Base-by-base conservation (phyloP, 2,797 vertebrate genomes). In the Sebastes oblongus region DNA sequence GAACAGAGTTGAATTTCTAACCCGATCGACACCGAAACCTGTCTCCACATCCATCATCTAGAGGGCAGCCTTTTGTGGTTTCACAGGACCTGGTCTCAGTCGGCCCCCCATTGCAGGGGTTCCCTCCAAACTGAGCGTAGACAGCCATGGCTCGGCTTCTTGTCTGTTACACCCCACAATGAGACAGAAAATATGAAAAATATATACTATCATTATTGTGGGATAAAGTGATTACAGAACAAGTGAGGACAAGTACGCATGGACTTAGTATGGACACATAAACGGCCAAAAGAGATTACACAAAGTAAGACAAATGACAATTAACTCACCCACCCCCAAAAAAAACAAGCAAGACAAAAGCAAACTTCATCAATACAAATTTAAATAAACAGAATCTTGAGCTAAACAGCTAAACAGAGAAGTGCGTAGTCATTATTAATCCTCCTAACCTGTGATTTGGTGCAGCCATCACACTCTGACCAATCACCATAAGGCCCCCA, bases 21-120 rank as follows among this genome's bases (percentile, higher is more conserved):
- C 98, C 98, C 90, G 98, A 98, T 72, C 84, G 92, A 89, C 98
- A 99, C 39, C 96, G 95, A 90, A 99, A 99, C 27, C 97, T 93
- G 66, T 96, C 90, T 83, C 96, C 96, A 82, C 98, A 99, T 42
- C 98, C 98, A 0, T 96, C 94, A 34, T 96, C 94, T 29, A 95
- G 85, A 5, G 97, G 97, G 71, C 98, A 99, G 30, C 94, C 96
- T 86, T 88, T 89, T 3, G 92, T 94, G 1, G 97, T 95, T 10
- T 91, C 85, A 83, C 98, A 99, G 0, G 89, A 0, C 30, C 93
- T 95, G 34, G 84, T 96, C 91, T 98, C 89, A 55, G 89, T 91
- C 7, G 88, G 56, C 18, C 54, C 82, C 18, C 97, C 98, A 2
- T 27, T 13, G 42, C 98, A 99, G 3, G 85, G 67, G 1, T 82